Percentiles rank a stretch among this genome's conserved stretches.
These are phyloP conservation scores for Carapus acus DNA, from an alignment of 2,797 vertebrate species.

Conservation along the genomic window DNA sequence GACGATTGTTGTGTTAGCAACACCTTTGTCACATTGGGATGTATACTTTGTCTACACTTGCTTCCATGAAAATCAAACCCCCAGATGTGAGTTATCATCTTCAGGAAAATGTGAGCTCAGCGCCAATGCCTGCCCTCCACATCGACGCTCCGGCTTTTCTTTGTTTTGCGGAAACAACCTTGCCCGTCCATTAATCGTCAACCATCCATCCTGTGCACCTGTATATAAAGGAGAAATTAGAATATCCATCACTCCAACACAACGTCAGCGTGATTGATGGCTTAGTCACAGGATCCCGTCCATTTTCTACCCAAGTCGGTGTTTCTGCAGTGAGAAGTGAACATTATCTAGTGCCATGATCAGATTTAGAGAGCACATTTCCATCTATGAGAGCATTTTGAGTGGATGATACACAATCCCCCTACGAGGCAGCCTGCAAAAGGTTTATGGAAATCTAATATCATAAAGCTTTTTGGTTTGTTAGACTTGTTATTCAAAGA, in stretches of 20 bases:
- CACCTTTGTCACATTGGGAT: constrained; percentile 62
- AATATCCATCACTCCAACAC: constrained; percentile 70
- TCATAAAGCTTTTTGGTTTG: constrained; percentile 64
- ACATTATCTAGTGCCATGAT: constrained; percentile 68
- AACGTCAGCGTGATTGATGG: constrained; percentile 71
- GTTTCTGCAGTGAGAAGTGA: constrained; percentile 68
- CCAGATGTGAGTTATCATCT: constrained; percentile 43
- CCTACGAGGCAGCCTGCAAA: constrained; percentile 57
- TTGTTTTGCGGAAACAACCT: constrained; percentile 63
- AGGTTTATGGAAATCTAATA: constrained; percentile 72
- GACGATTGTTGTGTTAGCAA: constrained; percentile 64
- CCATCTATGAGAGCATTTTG: constrained; percentile 63
- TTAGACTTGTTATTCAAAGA: constrained; percentile 67
- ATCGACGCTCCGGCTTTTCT: constrained; percentile 37
- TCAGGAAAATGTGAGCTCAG: constrained; percentile 22
- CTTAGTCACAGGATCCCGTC: constrained; percentile 66
- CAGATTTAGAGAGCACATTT: constrained; percentile 71
- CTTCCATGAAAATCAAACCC: constrained; percentile 55
- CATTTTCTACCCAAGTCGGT: constrained; percentile 56
- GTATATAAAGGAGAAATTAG: constrained; percentile 73
- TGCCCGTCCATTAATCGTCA: constrained; percentile 67
- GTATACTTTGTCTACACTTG: constrained; percentile 45
- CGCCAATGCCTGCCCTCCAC: constrained; percentile 18
- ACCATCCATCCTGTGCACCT: constrained; percentile 67
- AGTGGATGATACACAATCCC: constrained; percentile 67